Percentiles rank a stretch among this genome's conserved stretches.
Conservation (phyloP, 2,888 invertebrate species). For the Dynastes hyllus region DNA sequence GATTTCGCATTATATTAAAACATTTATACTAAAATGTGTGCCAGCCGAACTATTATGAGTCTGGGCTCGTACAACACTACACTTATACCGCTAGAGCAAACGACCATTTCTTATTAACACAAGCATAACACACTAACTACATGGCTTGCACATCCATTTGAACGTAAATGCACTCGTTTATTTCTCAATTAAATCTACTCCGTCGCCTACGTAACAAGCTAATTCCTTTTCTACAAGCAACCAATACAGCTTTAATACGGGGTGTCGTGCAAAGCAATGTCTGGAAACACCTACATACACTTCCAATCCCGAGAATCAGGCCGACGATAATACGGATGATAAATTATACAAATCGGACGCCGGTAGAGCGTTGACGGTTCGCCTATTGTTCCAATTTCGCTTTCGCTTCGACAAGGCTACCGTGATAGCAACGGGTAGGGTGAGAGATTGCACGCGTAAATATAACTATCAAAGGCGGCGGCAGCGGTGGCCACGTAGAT, state of each 20-base stretch:
- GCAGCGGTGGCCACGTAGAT: not conserved
- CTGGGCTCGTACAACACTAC: no score
- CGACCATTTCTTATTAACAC: no score
- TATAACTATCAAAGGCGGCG: conserved; percentile 16
- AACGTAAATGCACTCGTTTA: not conserved
- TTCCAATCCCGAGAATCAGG: not conserved
- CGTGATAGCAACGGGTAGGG: not conserved
- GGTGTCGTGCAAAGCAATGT: not conserved
- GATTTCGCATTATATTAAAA: no score
- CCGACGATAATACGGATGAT: conserved; percentile 10
- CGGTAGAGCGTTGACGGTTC: not conserved
- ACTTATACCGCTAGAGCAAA: no score
- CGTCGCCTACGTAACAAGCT: not conserved
- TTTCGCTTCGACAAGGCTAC: not conserved
- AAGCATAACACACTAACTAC: no score
- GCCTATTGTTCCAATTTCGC: not conserved
- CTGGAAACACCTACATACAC: not conserved
- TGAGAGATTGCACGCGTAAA: conserved; percentile 3
- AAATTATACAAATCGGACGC: conserved; percentile 6
- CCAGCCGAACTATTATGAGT: no score
- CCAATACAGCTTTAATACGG: not conserved
- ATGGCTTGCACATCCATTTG: not conserved
- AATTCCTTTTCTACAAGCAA: not conserved
- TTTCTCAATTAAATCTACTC: conserved; percentile 14
- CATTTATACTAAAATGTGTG: no score